These are phyloP conservation scores for Sorex fumeus DNA, from an alignment of 2,113 vertebrate species.

Conservation along the genomic window DNA sequence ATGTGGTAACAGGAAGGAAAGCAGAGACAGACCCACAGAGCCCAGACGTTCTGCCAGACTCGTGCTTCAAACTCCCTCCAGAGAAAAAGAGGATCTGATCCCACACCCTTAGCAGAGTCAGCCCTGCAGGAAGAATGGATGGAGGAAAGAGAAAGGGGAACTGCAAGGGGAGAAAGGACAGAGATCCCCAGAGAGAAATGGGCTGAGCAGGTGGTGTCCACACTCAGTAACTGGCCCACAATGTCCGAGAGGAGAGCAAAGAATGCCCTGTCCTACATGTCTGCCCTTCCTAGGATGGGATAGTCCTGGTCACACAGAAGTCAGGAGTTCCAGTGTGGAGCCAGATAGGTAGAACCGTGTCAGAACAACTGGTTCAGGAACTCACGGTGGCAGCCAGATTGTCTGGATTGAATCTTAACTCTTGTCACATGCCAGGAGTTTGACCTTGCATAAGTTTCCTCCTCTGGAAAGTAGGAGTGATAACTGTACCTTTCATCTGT, in stretches of 20 bases:
- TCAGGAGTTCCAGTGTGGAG: background rate
- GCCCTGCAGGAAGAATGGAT: background rate
- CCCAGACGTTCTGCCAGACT: background rate
- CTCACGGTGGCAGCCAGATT: too few relatives aligned
- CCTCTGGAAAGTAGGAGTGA: background rate
- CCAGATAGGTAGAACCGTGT: background rate
- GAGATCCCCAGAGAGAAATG: background rate
- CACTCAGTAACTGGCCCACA: background rate
- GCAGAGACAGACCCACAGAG: background rate
- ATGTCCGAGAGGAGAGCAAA: background rate
- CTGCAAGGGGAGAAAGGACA: background rate
- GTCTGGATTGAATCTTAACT: background rate
- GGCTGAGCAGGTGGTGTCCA: background rate
- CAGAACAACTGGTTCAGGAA: background rate
- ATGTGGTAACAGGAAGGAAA: conserved; percentile 56
- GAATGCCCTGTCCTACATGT: background rate
- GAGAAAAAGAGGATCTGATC: background rate
- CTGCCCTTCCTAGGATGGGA: background rate
- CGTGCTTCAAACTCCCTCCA: background rate
- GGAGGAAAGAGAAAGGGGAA: background rate
- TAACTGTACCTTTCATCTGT: background rate
- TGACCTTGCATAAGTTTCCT: background rate
- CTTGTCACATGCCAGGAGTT: background rate
- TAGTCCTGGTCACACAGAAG: background rate
- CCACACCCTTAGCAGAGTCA: background rate